These are phyloP conservation scores for Vulpes lagopus DNA, from an alignment of 2,113 vertebrate species.

Conservation along the genomic window DNA sequence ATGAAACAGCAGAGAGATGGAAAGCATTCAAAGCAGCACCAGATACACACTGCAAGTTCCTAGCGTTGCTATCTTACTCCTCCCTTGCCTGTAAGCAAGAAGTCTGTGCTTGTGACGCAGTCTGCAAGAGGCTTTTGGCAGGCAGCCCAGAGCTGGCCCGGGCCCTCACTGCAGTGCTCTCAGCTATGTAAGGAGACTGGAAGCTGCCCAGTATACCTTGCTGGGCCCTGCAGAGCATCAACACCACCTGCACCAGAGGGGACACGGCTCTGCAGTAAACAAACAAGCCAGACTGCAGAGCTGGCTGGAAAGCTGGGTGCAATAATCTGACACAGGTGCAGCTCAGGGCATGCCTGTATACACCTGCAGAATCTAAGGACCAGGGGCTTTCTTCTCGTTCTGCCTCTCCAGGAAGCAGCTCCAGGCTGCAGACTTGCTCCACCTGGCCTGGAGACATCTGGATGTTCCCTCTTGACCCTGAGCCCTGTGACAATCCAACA, in stretches of 20 bases:
- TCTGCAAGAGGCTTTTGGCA: slow-evolving; percentile 65
- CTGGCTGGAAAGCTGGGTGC: background rate
- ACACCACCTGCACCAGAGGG: background rate
- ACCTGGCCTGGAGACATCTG: background rate
- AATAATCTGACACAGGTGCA: background rate
- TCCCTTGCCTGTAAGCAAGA: slow-evolving; percentile 48
- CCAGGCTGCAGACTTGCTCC: background rate
- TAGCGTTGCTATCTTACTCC: background rate
- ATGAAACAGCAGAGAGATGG: background rate
- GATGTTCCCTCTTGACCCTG: background rate
- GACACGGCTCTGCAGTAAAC: slow-evolving; percentile 43
- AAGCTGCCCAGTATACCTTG: background rate
- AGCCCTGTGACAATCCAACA: background rate
- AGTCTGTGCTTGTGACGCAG: slow-evolving; percentile 61
- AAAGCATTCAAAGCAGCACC: background rate
- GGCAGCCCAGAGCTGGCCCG: slow-evolving; percentile 67
- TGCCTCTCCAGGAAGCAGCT: background rate
- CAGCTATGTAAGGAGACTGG: background rate
- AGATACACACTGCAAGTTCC: background rate
- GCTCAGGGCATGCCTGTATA: background rate
- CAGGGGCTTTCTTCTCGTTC: background rate
- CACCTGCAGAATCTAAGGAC: background rate
- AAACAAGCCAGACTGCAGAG: background rate
- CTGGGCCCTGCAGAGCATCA: background rate
- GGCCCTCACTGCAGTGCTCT: slow-evolving; percentile 52